Conservation (phyloP, 2,797 vertebrate species). For the Todus mexicanus region DNA sequence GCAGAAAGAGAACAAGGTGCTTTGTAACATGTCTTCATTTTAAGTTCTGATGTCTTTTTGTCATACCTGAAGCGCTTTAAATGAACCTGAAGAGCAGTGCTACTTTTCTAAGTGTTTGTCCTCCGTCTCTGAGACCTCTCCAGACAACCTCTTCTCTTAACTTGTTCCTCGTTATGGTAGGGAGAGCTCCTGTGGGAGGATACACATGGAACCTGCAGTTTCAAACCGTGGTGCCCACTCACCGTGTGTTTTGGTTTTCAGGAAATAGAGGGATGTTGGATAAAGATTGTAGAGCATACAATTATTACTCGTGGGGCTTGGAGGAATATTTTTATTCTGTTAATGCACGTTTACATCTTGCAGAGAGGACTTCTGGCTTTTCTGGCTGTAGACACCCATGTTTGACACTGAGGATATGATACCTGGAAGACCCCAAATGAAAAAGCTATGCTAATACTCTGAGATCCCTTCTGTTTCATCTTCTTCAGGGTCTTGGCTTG, state of each 20-base stretch:
- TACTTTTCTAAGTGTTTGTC: neutral
- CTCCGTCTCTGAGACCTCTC: neutral
- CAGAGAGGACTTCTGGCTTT: neutral
- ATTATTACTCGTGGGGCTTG: neutral
- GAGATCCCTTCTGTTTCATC: neutral
- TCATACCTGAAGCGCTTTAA: neutral
- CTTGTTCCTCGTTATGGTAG: neutral
- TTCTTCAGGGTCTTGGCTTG: neutral
- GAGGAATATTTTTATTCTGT: neutral
- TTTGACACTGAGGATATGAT: neutral
- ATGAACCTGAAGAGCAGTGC: neutral
- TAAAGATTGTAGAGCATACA: neutral
- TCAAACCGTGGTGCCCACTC: neutral
- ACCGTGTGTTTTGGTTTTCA: neutral
- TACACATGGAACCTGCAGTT: rapidly evolving
- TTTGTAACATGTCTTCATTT: neutral
- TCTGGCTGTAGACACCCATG: neutral
- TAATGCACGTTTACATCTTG: neutral
- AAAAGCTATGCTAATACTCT: neutral
- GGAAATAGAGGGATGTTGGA: neutral
- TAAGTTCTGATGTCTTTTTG: neutral
- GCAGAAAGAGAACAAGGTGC: neutral
- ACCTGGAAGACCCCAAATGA: neutral
- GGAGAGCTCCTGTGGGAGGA: neutral
- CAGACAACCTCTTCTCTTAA: neutral